These are phyloP conservation scores for Drosophila diplacantha DNA, from an alignment of 2,888 invertebrate genomes.

Conservation along the genomic window DNA sequence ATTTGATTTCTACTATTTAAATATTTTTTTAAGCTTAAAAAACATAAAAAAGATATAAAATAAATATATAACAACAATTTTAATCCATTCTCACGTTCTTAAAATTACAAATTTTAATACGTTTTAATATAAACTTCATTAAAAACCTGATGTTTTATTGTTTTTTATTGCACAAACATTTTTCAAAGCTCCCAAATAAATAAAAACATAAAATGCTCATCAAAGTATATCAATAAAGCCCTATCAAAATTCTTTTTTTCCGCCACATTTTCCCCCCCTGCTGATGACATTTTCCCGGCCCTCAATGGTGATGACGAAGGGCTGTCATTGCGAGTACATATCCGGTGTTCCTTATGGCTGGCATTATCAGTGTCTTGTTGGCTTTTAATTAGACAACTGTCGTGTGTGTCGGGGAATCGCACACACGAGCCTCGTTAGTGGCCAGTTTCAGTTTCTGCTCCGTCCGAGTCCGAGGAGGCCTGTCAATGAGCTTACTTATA, in stretches of 20 bases:
- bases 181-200: too few species aligned
- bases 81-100: too few species aligned
- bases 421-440: conserved; percentile 46
- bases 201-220: not conserved
- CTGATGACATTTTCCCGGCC: conserved; percentile 10
- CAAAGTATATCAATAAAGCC: conserved; percentile 7
- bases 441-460: conserved; percentile 24
- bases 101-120: not conserved
- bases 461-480: conserved; percentile 5
- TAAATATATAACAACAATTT: too few species aligned
- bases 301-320: conserved; percentile 15
- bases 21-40: accelerated
- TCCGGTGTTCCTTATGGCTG: conserved; percentile 32
- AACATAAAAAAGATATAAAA: not conserved
- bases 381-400: conserved; percentile 54
- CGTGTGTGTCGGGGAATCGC: conserved; percentile 18
- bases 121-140: too few species aligned
- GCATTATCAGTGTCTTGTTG: conserved; percentile 43
- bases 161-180: too few species aligned
- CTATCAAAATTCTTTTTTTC: not conserved
- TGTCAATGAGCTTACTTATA: conserved; percentile 35
- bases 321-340: conserved; percentile 16
- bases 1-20: too few species aligned
- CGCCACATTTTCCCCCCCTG: not conserved
- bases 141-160: too few species aligned